These are phyloP conservation scores for Enteromius paludinosus DNA, from an alignment of 2,797 vertebrate genomes.

Conservation along the genomic window DNA sequence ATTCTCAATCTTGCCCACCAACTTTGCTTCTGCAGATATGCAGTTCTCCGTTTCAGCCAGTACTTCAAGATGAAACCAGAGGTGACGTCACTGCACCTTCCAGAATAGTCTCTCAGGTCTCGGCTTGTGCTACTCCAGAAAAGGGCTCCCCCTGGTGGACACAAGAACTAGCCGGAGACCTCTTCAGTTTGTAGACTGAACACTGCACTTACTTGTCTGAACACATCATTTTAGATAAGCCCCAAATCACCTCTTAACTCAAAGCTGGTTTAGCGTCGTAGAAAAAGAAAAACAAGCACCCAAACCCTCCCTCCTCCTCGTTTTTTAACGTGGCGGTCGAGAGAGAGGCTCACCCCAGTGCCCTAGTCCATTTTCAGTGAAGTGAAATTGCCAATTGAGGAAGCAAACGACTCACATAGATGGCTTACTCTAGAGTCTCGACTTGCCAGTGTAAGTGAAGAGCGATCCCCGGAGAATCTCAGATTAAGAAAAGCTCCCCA, in stretches of 20 bases:
- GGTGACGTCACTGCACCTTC: slow-evolving; percentile 82
- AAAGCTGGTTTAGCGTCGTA: slow-evolving; percentile 32
- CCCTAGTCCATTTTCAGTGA: slow-evolving; percentile 6
- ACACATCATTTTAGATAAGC: slow-evolving; percentile 44
- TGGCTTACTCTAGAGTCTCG: background rate
- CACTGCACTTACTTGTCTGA: slow-evolving; percentile 49
- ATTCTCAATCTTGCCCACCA: background rate
- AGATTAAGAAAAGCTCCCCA: slow-evolving; percentile 15
- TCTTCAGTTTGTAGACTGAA: slow-evolving; percentile 48
- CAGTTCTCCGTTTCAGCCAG: slow-evolving; percentile 93
- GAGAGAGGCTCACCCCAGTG: slow-evolving; percentile 10
- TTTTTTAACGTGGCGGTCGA: slow-evolving; percentile 14
- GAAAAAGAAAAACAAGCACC: slow-evolving; percentile 9
- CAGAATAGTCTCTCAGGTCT: slow-evolving; percentile 79
- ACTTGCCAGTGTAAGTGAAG: slow-evolving; percentile 15
- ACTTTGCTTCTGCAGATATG: slow-evolving; percentile 89
- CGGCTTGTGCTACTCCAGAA: slow-evolving; percentile 44
- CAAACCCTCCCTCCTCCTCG: background rate
- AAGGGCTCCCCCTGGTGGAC: slow-evolving; percentile 67
- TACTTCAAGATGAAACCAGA: slow-evolving; percentile 98
- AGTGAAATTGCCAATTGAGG: slow-evolving; percentile 10
- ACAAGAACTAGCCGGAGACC: slow-evolving; percentile 54
- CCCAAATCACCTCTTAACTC: slow-evolving; percentile 44
- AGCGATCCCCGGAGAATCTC: background rate
- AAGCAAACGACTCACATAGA: slow-evolving; percentile 14